phyloP scores from a whole-genome alignment of 2,888 invertebrate genomes.

The Scaptomyza cyrtandrae region DNA sequence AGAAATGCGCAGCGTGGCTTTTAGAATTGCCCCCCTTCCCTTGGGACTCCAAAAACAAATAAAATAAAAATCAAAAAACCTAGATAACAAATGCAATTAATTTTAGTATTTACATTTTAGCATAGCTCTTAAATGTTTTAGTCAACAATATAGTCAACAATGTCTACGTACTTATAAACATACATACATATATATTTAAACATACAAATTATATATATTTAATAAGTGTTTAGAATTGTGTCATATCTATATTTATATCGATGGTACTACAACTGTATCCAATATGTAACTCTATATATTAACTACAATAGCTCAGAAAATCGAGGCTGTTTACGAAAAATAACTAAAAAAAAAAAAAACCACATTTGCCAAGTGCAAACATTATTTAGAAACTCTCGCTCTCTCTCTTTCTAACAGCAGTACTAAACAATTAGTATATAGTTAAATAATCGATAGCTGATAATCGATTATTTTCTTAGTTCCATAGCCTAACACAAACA shows the following conservation, averaged over 20 bases:
- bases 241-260: conserved; percentile 60
- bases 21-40: conserved; percentile 41
- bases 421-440: conserved; percentile 50
- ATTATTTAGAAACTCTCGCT: conserved; percentile 41
- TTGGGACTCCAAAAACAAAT: background rate
- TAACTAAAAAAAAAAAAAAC: conserved; percentile 18
- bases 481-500: conserved; percentile 46
- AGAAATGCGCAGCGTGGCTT: conserved; percentile 51
- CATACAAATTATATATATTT: conserved; percentile 31
- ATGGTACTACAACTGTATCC: conserved; percentile 57
- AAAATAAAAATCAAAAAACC: conserved; percentile 5
- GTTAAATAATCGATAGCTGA: conserved; percentile 41
- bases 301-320: conserved; percentile 48
- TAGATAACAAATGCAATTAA: conserved; percentile 25
- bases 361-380: conserved; percentile 21
- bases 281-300: conserved; percentile 48
- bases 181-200: conserved; percentile 33
- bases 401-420: conserved; percentile 25
- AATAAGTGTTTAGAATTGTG: conserved; percentile 67
- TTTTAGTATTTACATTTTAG: conserved; percentile 58
- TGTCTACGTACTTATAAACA: conserved; percentile 56
- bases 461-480: conserved; percentile 50
- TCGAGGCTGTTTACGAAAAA: conserved; percentile 46
- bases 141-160: conserved; percentile 53
- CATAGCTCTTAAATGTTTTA: conserved; percentile 69